Evolutionary conservation across 2,888 invertebrate genomes (phyloP), one percentile per base, ranked within the genome.

Genomic region (Drosophila demipolita): DNA sequence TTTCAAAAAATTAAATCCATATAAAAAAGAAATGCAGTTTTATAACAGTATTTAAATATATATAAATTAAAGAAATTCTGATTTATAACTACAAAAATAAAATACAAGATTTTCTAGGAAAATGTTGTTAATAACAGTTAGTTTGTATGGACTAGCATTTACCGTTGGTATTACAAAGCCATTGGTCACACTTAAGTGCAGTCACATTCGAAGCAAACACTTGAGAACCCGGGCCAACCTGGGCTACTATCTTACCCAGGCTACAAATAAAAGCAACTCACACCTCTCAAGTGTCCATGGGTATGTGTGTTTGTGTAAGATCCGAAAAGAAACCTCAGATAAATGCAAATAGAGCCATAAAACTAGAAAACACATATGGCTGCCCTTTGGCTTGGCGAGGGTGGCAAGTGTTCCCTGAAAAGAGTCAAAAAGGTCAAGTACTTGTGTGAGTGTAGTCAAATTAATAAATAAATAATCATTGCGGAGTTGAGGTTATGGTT

Each of bases 321-420:
- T 78, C 75, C 61, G 20, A 54, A 71, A 3, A 53, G 64, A 53
- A 59, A 63, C 59, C 54, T 33, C 63, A 54, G 73, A 38, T 61
- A 67, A 73, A 81, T 84, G 78, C 75, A 87, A 87, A 84, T 76
- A 87, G 69, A 73, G 38, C 58, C 76, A 75, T 85, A 80, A 75
- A 75, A 71, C 49, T 61, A 49, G 58, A 75, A 73, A 78, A 35
- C 35, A 32, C 45, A 63, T 75, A 68, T 66, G 66, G 62, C 68
- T 70, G 66, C 35, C 58, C 57, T 67, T 66, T 57, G 53, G 61
- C 29, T 57, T 29, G 35, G 58, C 45, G 60, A 61, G 66, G 57
- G 62, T 80, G 86, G 83, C 83, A 87, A 85, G 87, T 76, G 80
- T 72, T 84, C 58, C 42, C 53, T 69, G 77, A 70, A 76, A 68